Evolutionary conservation across 2,888 invertebrate genomes (phyloP).

Genomic region (Tetramorium bicarinatum): DNA sequence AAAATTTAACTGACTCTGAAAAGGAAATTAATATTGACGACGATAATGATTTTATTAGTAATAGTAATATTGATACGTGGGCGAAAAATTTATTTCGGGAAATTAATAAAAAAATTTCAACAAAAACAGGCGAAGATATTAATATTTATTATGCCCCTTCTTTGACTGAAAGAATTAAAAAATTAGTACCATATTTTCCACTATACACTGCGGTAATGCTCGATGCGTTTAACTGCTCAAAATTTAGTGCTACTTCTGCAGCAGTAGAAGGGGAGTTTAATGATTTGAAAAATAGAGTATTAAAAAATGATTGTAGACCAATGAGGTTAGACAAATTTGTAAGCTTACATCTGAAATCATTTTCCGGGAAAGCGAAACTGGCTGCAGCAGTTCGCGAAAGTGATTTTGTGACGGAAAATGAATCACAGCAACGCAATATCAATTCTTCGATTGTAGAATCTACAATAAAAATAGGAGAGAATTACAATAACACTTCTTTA

Average conservation of each 20-base stretch:
- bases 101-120: neutral
- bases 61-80: neutral
- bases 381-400: too few species aligned
- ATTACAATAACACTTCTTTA: too few species aligned
- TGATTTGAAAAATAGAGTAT: neutral
- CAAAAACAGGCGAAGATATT: neutral
- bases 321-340: constrained; percentile 7
- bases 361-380: neutral
- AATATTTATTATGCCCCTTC: neutral
- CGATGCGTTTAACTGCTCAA: neutral
- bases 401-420: too few species aligned
- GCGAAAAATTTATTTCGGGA: neutral
- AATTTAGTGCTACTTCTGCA: neutral
- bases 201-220: neutral
- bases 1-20: neutral
- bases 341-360: constrained; percentile 3
- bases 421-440: too few species aligned
- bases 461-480: too few species aligned
- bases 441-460: too few species aligned
- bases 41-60: too few species aligned
- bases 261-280: neutral
- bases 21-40: too few species aligned
- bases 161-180: neutral
- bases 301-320: constrained; percentile 2
- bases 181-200: constrained; percentile 6